Evolutionary conservation across 2,888 invertebrate species (phyloP), one percentile per base, ranked within the genome.

Genomic region (Mycogona germanica): DNA sequence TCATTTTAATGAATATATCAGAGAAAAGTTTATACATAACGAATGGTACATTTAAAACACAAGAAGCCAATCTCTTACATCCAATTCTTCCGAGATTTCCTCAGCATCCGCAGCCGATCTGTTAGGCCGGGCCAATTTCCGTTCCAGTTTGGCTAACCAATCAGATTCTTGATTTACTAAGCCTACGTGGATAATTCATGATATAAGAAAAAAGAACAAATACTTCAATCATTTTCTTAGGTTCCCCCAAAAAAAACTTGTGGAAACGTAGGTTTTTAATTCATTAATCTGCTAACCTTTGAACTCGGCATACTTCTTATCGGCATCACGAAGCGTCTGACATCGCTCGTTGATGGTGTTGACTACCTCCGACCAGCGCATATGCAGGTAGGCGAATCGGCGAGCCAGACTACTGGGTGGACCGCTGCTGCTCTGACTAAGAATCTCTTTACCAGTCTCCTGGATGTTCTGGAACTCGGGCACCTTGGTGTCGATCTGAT

Each of bases 71-170:
- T 45, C 42, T 75, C 78, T 75, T 68, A 86, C 86, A 70, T 88
- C 88, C 40, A 92, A 76, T 66, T 88, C 85, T 67, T 89, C 91
- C 32, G 87, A 85, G 60, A 89, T 82, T 72, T 92, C 91, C 73
- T 93, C 92, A 2, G 91, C 88, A 73, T 93, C 93, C 30, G 82
- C 85, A 57, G 81, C 80, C 19, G 70, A 66, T 63, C 79, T 76
- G 2, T 81, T 79, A 40, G 81, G 78, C 61, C 79, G 78, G 56
- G 76, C 75, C 62, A 91, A 75, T 59, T 84, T 80, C 55, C 83
- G 82, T 67, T 84, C 82, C 63, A 91, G 73, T 59, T 82, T 80
- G 67, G 85, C 84, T 64, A 88, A 74, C 78, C 87, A 88, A 28
- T 83, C 83, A 56, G 75, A 78, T 72, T 85, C 84, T 67, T 82